These are phyloP conservation scores for Thereuonema tuberculata DNA, from an alignment of 1,140 invertebrate species.

Conservation along the genomic window DNA sequence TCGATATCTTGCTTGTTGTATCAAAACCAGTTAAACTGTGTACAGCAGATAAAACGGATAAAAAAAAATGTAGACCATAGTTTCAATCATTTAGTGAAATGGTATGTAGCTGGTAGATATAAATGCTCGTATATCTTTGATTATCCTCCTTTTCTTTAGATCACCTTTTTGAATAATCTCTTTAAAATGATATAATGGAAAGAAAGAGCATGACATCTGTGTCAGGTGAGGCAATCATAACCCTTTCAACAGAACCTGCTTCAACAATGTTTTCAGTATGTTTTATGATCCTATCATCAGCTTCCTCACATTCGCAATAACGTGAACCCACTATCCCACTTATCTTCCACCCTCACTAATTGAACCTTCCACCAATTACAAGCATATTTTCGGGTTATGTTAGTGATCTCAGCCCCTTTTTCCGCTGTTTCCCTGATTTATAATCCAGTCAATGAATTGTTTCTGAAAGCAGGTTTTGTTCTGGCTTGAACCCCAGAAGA, in stretches of 20 bases:
- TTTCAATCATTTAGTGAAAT: background rate
- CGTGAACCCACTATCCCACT: background rate
- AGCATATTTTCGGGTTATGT: background rate
- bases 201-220: background rate
- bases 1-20: background rate
- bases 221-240: background rate
- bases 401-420: background rate
- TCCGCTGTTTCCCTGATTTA: background rate
- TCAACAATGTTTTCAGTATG: background rate
- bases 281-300: background rate
- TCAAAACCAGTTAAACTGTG: background rate
- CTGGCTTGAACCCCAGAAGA: background rate
- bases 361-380: background rate
- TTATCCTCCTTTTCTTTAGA: too few relatives aligned
- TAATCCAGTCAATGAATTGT: background rate
- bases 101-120: background rate
- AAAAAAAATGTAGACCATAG: background rate
- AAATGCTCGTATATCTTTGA: background rate
- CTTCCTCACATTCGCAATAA: background rate
- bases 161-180: background rate
- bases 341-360: too few relatives aligned
- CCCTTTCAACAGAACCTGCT: background rate
- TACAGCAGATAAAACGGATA: background rate
- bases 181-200: background rate
- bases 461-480: background rate